Conservation (phyloP, 2,888 invertebrate species). For the Lampropteryx suffumata region DNA sequence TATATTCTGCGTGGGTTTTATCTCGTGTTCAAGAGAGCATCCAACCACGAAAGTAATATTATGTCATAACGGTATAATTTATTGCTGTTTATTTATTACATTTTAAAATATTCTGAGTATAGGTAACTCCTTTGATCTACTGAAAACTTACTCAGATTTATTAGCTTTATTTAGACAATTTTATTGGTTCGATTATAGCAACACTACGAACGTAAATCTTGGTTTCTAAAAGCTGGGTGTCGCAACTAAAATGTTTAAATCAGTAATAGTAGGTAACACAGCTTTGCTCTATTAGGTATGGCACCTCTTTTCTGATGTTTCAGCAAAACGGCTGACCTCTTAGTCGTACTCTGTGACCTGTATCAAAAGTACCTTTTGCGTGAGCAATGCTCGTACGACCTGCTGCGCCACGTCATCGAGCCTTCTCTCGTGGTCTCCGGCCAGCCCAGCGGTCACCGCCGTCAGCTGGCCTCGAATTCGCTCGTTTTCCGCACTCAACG, state of each 20-base stretch:
- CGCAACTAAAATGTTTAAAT: too few species aligned
- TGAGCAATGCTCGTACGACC: constrained; percentile 91
- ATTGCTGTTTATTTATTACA: constrained; percentile 8
- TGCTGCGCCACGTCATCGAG: constrained; percentile 93
- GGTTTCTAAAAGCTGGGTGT: constrained; percentile 4
- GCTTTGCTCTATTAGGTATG: too few species aligned
- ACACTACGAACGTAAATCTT: too few species aligned
- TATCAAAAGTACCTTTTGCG: constrained; percentile 87
- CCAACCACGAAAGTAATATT: constrained; percentile 25
- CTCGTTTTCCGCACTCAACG: constrained; percentile 87
- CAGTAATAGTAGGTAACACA: too few species aligned
- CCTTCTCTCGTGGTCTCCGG: constrained; percentile 89
- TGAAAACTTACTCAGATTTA: constrained; percentile 2
- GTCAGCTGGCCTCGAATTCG: constrained; percentile 84
- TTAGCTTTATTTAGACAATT: constrained; percentile 7
- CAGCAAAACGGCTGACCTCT: too few species aligned
- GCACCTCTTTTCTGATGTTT: too few species aligned
- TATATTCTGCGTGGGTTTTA: constrained; percentile 36
- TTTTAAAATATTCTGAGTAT: not conserved
- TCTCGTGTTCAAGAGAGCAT: constrained; percentile 30
- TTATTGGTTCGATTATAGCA: constrained; percentile 11
- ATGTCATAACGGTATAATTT: constrained; percentile 30
- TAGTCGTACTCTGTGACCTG: too few species aligned
- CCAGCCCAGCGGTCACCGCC: constrained; percentile 60
- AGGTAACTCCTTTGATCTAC: constrained; percentile 14